phyloP scores from a whole-genome alignment of 2,888 invertebrate genomes.

The Siphlonurus alternatus region DNA sequence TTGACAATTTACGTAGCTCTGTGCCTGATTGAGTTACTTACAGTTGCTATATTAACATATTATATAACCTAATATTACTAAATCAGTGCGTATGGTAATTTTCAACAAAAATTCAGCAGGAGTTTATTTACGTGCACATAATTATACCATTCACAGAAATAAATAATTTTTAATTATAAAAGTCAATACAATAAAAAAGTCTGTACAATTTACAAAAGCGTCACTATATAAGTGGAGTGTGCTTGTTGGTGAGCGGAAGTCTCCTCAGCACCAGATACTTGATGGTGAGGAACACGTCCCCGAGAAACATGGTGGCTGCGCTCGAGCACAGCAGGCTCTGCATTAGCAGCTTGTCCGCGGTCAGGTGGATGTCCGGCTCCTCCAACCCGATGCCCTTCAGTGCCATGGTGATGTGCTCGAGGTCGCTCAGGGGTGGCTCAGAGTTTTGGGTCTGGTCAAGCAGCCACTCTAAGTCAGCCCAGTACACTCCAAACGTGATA shows the following conservation, averaged over 20 bases:
- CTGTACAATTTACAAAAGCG: no score
- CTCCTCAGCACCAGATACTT: slow-evolving; percentile 8
- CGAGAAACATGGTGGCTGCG: slow-evolving; percentile 7
- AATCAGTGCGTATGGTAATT: no score
- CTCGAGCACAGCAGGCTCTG: slow-evolving; percentile 6
- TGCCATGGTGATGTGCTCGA: slow-evolving; percentile 2
- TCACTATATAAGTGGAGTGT: no score
- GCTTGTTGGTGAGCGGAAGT: background rate
- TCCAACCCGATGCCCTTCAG: slow-evolving; percentile 1
- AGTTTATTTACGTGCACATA: no score
- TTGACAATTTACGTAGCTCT: no score
- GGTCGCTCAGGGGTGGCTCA: background rate
- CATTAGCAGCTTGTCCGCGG: slow-evolving; percentile 7
- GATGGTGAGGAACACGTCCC: slow-evolving; percentile 10
- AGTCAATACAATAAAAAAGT: no score
- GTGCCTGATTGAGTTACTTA: no score
- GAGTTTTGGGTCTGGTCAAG: background rate
- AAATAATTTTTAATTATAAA: no score
- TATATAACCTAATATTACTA: no score
- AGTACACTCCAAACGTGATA: slow-evolving; percentile 3
- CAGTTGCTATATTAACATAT: no score
- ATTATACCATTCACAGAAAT: no score
- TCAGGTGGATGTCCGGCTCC: slow-evolving; percentile 2
- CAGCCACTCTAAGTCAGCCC: slow-evolving; percentile 6
- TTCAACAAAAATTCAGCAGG: no score